phyloP scores from a whole-genome alignment of 2,797 vertebrate species.

The Poeciliopsis turneri region DNA sequence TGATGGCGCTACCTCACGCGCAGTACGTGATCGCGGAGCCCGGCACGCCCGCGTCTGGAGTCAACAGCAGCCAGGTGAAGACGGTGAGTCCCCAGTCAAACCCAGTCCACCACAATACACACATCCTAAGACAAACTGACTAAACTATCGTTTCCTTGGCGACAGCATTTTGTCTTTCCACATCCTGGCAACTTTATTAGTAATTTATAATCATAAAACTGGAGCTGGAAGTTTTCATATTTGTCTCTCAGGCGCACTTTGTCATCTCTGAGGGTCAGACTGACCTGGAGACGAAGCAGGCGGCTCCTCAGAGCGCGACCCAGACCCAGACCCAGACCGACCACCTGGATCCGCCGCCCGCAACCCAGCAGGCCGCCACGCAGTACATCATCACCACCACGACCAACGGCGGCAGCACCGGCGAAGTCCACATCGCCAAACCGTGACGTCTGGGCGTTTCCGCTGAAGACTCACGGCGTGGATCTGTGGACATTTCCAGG shows the following conservation, averaged over 20 bases:
- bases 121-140: too few species aligned
- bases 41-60: slow-evolving; percentile 86
- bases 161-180: too few species aligned
- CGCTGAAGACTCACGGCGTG: slow-evolving; percentile 12
- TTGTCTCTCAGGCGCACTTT: slow-evolving; percentile 87
- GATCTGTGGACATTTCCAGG: slow-evolving; percentile 22
- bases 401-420: slow-evolving; percentile 85
- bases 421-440: slow-evolving; percentile 92
- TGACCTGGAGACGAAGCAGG: slow-evolving; percentile 90
- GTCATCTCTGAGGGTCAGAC: slow-evolving; percentile 94
- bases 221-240: too few species aligned
- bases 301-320: slow-evolving; percentile 69
- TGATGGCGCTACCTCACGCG: slow-evolving; percentile 95
- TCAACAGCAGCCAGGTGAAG: slow-evolving; percentile 90
- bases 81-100: slow-evolving; percentile 76
- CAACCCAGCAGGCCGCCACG: slow-evolving; percentile 84
- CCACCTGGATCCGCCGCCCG: slow-evolving; percentile 83
- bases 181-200: too few species aligned
- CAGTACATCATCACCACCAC: slow-evolving; percentile 97
- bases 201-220: too few species aligned
- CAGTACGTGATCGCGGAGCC: slow-evolving; percentile 96
- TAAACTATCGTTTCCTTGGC: too few species aligned
- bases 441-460: slow-evolving; percentile 72
- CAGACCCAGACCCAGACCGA: slow-evolving; percentile 78
- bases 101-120: too few species aligned